Percentiles rank a stretch among this genome's conserved stretches.
These are phyloP conservation scores for Drosophila bocki DNA, from an alignment of 1,140 invertebrate genomes.

Conservation along the genomic window DNA sequence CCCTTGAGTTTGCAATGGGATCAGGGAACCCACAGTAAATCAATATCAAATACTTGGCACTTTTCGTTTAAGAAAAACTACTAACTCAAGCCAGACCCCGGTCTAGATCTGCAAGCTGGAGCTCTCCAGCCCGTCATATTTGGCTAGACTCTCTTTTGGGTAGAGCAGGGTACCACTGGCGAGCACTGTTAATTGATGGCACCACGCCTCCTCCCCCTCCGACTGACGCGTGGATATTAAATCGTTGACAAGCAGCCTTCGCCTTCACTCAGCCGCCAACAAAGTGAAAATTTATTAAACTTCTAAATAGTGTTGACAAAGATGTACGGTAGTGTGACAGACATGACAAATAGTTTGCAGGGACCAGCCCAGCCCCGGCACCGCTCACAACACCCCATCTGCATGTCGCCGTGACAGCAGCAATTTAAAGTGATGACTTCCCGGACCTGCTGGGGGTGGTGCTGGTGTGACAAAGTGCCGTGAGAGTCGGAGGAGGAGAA, in stretches of 20 bases:
- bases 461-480: slow-evolving; percentile 54
- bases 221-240: slow-evolving; percentile 52
- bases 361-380: neutral
- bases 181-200: neutral
- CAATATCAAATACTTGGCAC: too few species aligned
- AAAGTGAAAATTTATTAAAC: slow-evolving; percentile 78
- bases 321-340: slow-evolving; percentile 79
- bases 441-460: slow-evolving; percentile 27
- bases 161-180: neutral
- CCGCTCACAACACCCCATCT: slow-evolving; percentile 14
- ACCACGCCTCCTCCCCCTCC: neutral
- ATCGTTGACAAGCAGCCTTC: slow-evolving; percentile 44
- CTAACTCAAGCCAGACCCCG: too few species aligned
- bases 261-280: slow-evolving; percentile 3
- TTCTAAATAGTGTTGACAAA: slow-evolving; percentile 81
- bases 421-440: slow-evolving; percentile 70
- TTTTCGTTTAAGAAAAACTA: too few species aligned
- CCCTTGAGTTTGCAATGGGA: too few species aligned
- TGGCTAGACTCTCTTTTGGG: too few species aligned
- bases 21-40: too few species aligned
- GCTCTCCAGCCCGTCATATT: too few species aligned
- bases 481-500: slow-evolving; percentile 8
- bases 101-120: too few species aligned
- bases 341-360: slow-evolving; percentile 76
- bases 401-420: slow-evolving; percentile 68